Base-by-base conservation (phyloP, 2,113 vertebrate species). In the Sorex fumeus region DNA sequence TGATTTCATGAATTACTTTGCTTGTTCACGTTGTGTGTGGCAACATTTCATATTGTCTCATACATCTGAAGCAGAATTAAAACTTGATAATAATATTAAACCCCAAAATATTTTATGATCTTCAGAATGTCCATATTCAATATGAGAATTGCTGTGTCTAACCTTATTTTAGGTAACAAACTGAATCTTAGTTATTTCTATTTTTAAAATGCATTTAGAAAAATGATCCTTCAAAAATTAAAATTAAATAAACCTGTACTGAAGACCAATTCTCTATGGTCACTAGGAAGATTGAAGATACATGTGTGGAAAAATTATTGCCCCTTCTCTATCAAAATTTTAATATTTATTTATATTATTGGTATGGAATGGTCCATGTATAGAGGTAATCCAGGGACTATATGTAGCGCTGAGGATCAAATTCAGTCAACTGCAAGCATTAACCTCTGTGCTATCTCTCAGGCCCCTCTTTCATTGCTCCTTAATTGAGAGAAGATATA, bases 101-200 rank as follows among this genome's bases (percentile, higher is more conserved):
- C 28, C 28, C 2, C 8, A 15, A 25, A 83, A 18, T 79, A 13
- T 69, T 91, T 91, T 45, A 77, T 6, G 75, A 19, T 53, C 25
- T 93, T 89, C 30, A 8, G 4, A 50, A 62, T 66, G 77, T 64
- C 16, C 25, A 71, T 36, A 77, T 93, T 74, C 23, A 57, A 69
- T 7, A 27, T 80, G 3, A 53, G 78, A 57, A 77, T 74, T 27
- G 87, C 69, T 70, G 50, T 30, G 87, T 36, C 21, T 36, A 18
- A 32, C 0, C 16, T 93, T 89, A 36, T 60, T 80, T 92, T 70
- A 84, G 11, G 72, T 36, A 6, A 47, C 87, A 77, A 19, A 67
- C 19, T 64, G 30, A 89, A 78, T 60, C 25, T 83, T 86, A 81
- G 6, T 89, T 76, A 84, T 67, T 88, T 67, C 28, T 75, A 16